phyloP scores from a whole-genome alignment of 1,140 invertebrate genomes.

The Hesperophylax magnus region DNA sequence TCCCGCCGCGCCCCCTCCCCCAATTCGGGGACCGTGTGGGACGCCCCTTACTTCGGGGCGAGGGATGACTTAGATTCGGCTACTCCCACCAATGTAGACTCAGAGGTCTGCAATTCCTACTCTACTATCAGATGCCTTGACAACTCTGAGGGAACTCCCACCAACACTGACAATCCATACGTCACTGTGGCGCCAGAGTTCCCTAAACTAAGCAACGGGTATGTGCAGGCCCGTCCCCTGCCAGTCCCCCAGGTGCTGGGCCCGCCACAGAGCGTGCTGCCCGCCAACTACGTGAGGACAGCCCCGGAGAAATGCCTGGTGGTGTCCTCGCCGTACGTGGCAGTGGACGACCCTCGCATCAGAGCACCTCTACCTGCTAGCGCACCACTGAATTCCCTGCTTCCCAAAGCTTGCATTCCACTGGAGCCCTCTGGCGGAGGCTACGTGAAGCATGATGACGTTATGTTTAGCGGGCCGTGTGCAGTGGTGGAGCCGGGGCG shows the following conservation, averaged over 20 bases:
- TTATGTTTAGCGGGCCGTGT: neutral
- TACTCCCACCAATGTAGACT: too few relatives aligned
- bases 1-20: slow-evolving; percentile 28
- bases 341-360: slow-evolving; percentile 30
- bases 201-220: neutral
- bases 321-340: slow-evolving; percentile 33
- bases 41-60: slow-evolving; percentile 43
- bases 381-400: too few relatives aligned
- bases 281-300: slow-evolving; percentile 31
- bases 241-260: neutral
- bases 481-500: neutral
- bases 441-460: slow-evolving; percentile 44
- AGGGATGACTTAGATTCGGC: neutral
- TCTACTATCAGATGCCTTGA: neutral
- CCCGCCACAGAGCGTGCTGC: neutral
- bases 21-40: neutral
- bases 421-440: slow-evolving; percentile 8
- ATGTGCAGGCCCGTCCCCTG: slow-evolving; percentile 2
- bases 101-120: neutral
- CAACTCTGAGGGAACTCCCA: neutral
- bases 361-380: neutral
- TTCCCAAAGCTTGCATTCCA: too few relatives aligned
- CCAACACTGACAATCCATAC: slow-evolving; percentile 14
- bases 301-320: neutral
- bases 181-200: neutral